Evolutionary conservation across 1,140 invertebrate genomes (phyloP), one percentile per base, ranked within the genome.

Genomic region (Eumaeus atala): DNA sequence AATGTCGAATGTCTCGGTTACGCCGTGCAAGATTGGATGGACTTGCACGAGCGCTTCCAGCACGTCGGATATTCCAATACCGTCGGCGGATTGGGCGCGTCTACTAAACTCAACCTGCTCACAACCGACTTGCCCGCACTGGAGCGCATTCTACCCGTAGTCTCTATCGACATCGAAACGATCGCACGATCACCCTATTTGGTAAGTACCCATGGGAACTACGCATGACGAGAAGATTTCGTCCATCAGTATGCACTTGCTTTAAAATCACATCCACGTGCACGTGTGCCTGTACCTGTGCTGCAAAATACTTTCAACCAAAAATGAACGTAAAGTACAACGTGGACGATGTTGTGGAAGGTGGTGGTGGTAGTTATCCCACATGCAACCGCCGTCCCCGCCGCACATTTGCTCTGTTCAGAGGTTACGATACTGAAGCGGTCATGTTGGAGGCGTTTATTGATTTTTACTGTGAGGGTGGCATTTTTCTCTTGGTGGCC

Each of bases 271-370:
- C 16, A 28, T 48, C 47, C 47, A 48, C 47, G 18, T 48, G 10
- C 47, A 48, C 47, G 47, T 48, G 47, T 48, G 47, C 28, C 47
- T 48, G 17, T 48, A 48, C 28, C 47, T 48, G 47, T 10, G 47
- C 47, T 17, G 17, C 47, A 2, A 6, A 28, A 16, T 16, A 21
- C 16, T 48, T 48, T 48, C 47, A 48, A 48, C 21, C 47, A 17
- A 48, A 48, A 18, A 48, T 48, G 47, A 48, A 48, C 21, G 18
- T 17, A 17, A 48, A 48, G 28, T 48, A 48, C 47, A 48, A 48
- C 18, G 18, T 21, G 11, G 18, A 48, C 47, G 18, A 48, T 17
- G 2, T 6, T 28, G 6, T 28, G 21, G 21, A 28, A 28, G 11
- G n/a, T 21, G 17, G n/a, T 10, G 14, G 16, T 16, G n/a, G n/a